Evolutionary conservation across 2,797 vertebrate species (phyloP), one percentile per base, ranked within the genome.

Genomic region (Neostethus bicornis): DNA sequence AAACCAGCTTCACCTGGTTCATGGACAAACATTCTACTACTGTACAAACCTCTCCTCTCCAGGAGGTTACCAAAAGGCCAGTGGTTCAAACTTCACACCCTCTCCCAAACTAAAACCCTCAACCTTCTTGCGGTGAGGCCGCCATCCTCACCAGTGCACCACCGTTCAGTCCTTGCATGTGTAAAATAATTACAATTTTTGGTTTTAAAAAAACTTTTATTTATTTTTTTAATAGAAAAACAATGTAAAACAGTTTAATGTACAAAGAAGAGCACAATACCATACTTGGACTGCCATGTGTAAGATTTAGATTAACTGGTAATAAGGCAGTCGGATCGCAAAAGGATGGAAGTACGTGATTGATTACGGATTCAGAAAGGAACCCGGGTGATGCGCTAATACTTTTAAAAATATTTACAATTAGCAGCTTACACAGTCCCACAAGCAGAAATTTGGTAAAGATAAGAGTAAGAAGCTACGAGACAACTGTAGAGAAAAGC

Each of bases 241-340:
- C 4, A 6, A 20, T 29, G 31, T 70, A 41, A 47, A 73, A 62
- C 4, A 34, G 38, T 46, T 66, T 17, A 64, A 31, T 51, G 43
- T 59, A 37, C 31, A 61, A 46, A 35, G 28, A 47, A 60, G 38
- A 60, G 61, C 56, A 70, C 75, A 80, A 78, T 67, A 75, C 38
- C 52, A 60, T 32, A 7, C 64, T 25, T 41, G 21, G 21, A 51
- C 21, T 48, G 55, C 1, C 45, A 61, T 67, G 26, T 50, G 29
- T 3, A 52, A 3, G 34, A 32, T 34, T 34, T 34, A 14, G 32
- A 34, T n/a, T 34, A 2, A 5, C 7, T 32, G 14, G 14, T 5
- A n/a, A 14, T 7, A 7, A 34, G 29, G 29, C 29, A 1, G 10
- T 12, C 9, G 26, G 8, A 10, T 10, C 26, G 28, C 28, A 26